Evolutionary conservation across 2,113 vertebrate genomes (phyloP).

Genomic region (Silurus asotus): DNA sequence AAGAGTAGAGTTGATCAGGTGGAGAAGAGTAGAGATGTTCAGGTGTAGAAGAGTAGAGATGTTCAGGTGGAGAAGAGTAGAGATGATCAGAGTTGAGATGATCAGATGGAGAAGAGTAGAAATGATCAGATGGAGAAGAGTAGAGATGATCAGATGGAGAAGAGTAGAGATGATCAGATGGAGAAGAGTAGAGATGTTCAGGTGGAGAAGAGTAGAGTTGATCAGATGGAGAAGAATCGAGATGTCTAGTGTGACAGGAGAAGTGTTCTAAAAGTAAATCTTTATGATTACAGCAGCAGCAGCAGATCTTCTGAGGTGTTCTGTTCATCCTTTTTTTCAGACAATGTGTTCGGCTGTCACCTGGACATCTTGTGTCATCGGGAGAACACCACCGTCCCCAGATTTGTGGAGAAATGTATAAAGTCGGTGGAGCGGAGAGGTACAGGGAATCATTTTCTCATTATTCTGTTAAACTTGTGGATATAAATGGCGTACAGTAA

Average conservation of each 20-base stretch:
- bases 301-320: neutral
- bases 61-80: too few relatives aligned
- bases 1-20: too few relatives aligned
- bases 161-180: too few relatives aligned
- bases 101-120: too few relatives aligned
- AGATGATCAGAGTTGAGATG: too few relatives aligned
- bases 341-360: conserved; percentile 89
- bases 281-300: too few relatives aligned
- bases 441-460: conserved; percentile 47
- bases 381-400: conserved; percentile 77
- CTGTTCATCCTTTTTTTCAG: conserved; percentile 60
- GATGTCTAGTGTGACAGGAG: neutral
- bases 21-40: too few relatives aligned
- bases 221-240: neutral
- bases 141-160: too few relatives aligned
- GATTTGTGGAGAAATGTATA: conserved; percentile 86
- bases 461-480: neutral
- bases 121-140: too few relatives aligned
- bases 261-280: too few relatives aligned
- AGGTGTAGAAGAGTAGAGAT: too few relatives aligned
- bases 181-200: too few relatives aligned
- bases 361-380: conserved; percentile 81
- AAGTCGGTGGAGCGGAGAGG: conserved; percentile 84
- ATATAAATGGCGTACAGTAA: neutral
- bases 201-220: neutral